Conservation (phyloP, 2,888 invertebrate species). For the Drosophila parthenogenetica region DNA sequence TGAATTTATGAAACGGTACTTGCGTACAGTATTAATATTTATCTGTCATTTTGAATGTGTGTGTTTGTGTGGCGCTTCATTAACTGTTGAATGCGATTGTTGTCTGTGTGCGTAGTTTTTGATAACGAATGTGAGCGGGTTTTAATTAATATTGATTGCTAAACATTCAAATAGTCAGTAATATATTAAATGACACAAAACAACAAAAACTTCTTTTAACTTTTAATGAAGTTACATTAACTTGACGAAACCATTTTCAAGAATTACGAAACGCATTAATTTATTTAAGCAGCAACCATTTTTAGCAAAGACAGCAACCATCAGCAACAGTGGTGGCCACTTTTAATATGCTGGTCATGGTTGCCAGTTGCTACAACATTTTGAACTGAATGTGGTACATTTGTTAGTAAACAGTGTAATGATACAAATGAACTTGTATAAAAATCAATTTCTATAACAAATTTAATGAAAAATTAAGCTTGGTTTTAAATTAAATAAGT, state of each 20-base stretch:
- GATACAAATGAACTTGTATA: no score
- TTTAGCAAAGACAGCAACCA: conserved; percentile 63
- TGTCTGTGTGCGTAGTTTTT: conserved; percentile 9
- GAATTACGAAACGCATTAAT: conserved; percentile 43
- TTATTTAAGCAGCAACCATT: conserved; percentile 62
- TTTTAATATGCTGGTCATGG: conserved; percentile 32
- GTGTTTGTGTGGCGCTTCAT: conserved; percentile 59
- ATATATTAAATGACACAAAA: no score
- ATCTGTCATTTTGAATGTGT: background rate
- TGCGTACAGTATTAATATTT: conserved; percentile 1
- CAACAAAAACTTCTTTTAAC: background rate
- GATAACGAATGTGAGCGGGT: conserved; percentile 42
- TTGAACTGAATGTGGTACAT: no score
- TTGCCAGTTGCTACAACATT: background rate
- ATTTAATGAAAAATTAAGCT: no score
- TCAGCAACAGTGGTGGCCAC: conserved; percentile 51
- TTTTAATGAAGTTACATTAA: conserved; percentile 9
- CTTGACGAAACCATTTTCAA: conserved; percentile 34
- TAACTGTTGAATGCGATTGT: conserved; percentile 59
- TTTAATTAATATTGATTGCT: conserved; percentile 69
- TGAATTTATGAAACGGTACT: conserved; percentile 53
- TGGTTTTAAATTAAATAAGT: no score
- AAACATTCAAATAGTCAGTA: no score
- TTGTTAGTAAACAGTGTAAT: no score
- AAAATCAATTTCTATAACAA: no score